Percentiles rank a stretch among this genome's conserved stretches.
Conservation (phyloP, 2,888 invertebrate species). For the Sminthurides aquaticus region DNA sequence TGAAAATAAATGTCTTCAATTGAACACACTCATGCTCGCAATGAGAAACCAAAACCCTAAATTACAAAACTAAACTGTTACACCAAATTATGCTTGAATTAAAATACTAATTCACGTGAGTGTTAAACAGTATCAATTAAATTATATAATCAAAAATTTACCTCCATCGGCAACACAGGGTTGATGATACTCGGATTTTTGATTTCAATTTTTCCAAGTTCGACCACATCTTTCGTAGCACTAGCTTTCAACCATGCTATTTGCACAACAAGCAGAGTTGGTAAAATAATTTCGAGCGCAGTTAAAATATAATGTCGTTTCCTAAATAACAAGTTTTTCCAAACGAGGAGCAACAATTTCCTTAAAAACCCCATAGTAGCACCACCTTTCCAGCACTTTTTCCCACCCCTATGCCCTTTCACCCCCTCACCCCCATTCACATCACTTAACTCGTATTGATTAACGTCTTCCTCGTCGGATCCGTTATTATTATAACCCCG, state of each 20-base stretch:
- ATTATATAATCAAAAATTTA: too few relatives aligned
- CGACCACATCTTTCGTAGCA: background rate
- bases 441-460: background rate
- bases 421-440: conserved; percentile 18
- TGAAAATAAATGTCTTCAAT: too few relatives aligned
- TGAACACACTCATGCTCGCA: too few relatives aligned
- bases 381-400: conserved; percentile 13
- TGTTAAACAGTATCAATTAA: too few relatives aligned
- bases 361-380: conserved; percentile 20
- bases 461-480: conserved; percentile 15
- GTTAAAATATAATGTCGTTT: conserved; percentile 42
- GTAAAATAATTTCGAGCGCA: conserved; percentile 40
- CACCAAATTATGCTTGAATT: too few relatives aligned
- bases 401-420: conserved; percentile 18
- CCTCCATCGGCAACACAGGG: conserved; percentile 21
- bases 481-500: conserved; percentile 19
- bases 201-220: conserved; percentile 5
- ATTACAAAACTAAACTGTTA: too few relatives aligned
- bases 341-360: conserved; percentile 38
- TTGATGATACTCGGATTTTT: conserved; percentile 17
- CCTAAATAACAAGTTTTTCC: conserved; percentile 42
- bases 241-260: conserved; percentile 27
- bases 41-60: too few relatives aligned
- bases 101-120: too few relatives aligned
- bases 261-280: conserved; percentile 36